A percentile compares a stretch with the other conserved stretches of the same genome.
Evolutionary conservation across 2,888 invertebrate species (phyloP).

Genomic region (Heliconius charithonia): DNA sequence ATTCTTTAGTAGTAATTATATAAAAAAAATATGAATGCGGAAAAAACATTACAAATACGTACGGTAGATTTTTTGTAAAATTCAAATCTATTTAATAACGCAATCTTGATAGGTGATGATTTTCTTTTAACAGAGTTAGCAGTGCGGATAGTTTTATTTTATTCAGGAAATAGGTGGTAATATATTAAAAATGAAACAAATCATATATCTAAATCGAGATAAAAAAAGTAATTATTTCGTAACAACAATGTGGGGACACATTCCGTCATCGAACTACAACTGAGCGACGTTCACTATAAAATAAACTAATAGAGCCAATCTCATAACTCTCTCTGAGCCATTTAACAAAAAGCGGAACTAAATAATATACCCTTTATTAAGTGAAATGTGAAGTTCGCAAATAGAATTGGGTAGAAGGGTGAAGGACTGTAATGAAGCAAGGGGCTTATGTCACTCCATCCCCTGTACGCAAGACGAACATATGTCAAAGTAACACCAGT

Average conservation of each 20-base stretch:
- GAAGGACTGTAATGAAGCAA: slow-evolving; percentile 76
- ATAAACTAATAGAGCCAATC: slow-evolving; percentile 29
- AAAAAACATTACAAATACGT: too few relatives aligned
- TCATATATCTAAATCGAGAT: neutral
- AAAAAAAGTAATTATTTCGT: neutral
- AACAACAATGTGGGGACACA: neutral
- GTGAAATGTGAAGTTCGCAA: slow-evolving; percentile 70
- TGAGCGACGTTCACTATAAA: neutral
- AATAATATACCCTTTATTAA: slow-evolving; percentile 59
- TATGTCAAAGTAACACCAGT: slow-evolving; percentile 70
- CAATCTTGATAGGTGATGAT: too few relatives aligned
- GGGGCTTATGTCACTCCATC: slow-evolving; percentile 79
- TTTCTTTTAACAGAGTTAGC: too few relatives aligned
- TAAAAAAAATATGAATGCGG: too few relatives aligned
- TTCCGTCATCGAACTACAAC: slow-evolving; percentile 3
- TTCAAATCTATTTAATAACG: too few relatives aligned
- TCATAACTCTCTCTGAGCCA: slow-evolving; percentile 37
- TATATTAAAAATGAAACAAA: too few relatives aligned
- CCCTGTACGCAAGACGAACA: slow-evolving; percentile 72
- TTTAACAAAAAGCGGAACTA: slow-evolving; percentile 52
- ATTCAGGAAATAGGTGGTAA: too few relatives aligned
- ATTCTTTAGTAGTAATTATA: neutral
- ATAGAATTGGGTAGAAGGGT: slow-evolving; percentile 66
- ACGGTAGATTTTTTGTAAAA: too few relatives aligned
- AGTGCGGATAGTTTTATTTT: too few relatives aligned